phyloP scores from a whole-genome alignment of 1,140 invertebrate species.

The Patella vulgata region DNA sequence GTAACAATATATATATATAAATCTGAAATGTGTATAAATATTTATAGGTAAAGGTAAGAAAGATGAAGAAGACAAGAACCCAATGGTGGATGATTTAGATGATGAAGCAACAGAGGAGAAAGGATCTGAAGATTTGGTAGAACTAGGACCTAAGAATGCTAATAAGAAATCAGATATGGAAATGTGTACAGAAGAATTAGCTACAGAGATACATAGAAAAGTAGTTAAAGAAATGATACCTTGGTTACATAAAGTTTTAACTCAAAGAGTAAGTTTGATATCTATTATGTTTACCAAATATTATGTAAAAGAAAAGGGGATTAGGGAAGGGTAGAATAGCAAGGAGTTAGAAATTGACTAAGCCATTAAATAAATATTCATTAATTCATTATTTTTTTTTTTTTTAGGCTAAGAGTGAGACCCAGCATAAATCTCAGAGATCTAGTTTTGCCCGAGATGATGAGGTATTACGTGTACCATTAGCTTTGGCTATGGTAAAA shows the following conservation, averaged over 20 bases:
- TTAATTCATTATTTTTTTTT: too few relatives aligned
- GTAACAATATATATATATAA: too few relatives aligned
- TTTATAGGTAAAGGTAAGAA: constrained; percentile 5
- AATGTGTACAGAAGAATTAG: constrained; percentile 67
- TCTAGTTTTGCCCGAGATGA: constrained; percentile 75
- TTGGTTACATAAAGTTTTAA: constrained; percentile 74
- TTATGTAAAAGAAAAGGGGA: too few relatives aligned
- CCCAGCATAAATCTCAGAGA: constrained; percentile 78
- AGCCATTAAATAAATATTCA: too few relatives aligned
- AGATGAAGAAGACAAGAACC: background rate
- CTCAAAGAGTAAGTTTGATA: constrained; percentile 70
- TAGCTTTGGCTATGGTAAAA: constrained; percentile 92
- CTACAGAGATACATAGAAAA: constrained; percentile 77
- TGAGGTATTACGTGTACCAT: constrained; percentile 88
- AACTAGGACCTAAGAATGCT: constrained; percentile 33
- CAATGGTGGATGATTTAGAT: constrained; percentile 43
- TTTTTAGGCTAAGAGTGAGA: constrained; percentile 75
- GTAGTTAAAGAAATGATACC: constrained; percentile 75
- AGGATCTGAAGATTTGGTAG: constrained; percentile 18
- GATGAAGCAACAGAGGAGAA: constrained; percentile 52
- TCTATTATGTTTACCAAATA: too few relatives aligned
- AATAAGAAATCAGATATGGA: constrained; percentile 50
- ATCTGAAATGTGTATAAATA: too few relatives aligned
- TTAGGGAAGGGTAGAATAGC: too few relatives aligned
- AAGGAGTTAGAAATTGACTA: too few relatives aligned